These are phyloP conservation scores for Heliconius cydno DNA, from an alignment of 2,888 invertebrate genomes.

Conservation along the genomic window DNA sequence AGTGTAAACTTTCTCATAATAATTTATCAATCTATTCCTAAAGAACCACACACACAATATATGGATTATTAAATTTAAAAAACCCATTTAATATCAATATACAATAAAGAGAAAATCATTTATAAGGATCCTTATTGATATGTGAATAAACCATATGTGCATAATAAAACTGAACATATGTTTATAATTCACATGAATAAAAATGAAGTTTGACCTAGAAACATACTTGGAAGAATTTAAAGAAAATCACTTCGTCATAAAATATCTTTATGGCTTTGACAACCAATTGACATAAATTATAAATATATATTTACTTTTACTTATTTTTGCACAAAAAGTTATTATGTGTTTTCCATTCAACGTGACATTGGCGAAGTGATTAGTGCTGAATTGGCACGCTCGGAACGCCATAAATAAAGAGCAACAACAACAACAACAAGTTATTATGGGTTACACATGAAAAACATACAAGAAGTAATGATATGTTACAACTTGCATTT, in stretches of 20 bases:
- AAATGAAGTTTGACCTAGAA: constrained; percentile 19
- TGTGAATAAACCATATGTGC: constrained; percentile 10
- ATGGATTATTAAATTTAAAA: not conserved
- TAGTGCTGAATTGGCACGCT: too few relatives aligned
- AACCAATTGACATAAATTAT: not conserved
- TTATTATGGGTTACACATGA: too few relatives aligned
- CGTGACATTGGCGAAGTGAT: too few relatives aligned
- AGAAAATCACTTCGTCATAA: constrained; percentile 10
- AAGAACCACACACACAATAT: too few relatives aligned
- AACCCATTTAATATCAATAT: not conserved
- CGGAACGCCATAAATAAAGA: too few relatives aligned
- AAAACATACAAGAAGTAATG: too few relatives aligned
- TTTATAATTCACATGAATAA: constrained; percentile 18
- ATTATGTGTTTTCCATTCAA: too few relatives aligned
- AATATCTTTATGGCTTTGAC: not conserved
- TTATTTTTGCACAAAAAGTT: too few relatives aligned
- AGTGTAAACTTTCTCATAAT: too few relatives aligned
- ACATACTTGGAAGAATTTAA: constrained; percentile 19
- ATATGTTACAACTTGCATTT: too few relatives aligned
- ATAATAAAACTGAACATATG: constrained; percentile 22
- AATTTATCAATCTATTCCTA: too few relatives aligned
- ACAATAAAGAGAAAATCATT: not conserved
- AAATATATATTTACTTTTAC: not conserved
- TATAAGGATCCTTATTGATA: constrained; percentile 5
- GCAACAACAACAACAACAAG: too few relatives aligned